Conservation (phyloP, 1,140 invertebrate species). For the Penaeus vannamei region DNA sequence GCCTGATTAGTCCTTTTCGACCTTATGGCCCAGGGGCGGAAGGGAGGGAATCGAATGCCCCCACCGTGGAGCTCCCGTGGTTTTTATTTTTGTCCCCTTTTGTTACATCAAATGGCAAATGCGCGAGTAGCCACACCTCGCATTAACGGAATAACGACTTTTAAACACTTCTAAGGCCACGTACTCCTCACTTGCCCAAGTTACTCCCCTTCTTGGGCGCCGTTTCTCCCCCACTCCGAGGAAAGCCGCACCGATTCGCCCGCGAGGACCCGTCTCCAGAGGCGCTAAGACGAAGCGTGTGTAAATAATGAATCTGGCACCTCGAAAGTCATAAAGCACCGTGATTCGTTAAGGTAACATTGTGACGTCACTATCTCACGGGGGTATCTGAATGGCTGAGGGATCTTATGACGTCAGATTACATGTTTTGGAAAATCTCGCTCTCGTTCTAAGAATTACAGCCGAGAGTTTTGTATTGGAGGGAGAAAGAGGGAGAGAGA, state of each 20-base stretch:
- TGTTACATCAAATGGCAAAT: constrained; percentile 63
- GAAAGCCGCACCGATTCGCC: background rate
- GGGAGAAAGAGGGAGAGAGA: background rate
- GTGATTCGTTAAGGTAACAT: constrained; percentile 64
- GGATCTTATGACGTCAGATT: constrained; percentile 50
- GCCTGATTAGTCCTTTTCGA: background rate
- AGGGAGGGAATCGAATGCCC: background rate
- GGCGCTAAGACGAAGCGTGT: background rate
- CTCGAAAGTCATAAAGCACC: constrained; percentile 53
- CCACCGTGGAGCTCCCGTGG: background rate
- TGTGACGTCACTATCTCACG: constrained; percentile 51
- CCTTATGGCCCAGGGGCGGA: background rate
- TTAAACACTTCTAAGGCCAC: no score
- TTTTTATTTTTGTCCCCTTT: constrained; percentile 55
- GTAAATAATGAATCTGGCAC: constrained; percentile 48
- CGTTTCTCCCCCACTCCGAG: no score
- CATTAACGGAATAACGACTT: constrained; percentile 7
- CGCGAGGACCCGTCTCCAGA: background rate
- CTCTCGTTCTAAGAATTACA: background rate
- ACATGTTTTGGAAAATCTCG: constrained; percentile 46
- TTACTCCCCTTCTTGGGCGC: no score
- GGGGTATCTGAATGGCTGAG: constrained; percentile 46
- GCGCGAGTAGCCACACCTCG: constrained; percentile 46
- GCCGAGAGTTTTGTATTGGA: background rate
- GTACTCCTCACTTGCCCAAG: no score